These are phyloP conservation scores for Pseudoips prasinana DNA, from an alignment of 2,888 invertebrate genomes.

Conservation along the genomic window DNA sequence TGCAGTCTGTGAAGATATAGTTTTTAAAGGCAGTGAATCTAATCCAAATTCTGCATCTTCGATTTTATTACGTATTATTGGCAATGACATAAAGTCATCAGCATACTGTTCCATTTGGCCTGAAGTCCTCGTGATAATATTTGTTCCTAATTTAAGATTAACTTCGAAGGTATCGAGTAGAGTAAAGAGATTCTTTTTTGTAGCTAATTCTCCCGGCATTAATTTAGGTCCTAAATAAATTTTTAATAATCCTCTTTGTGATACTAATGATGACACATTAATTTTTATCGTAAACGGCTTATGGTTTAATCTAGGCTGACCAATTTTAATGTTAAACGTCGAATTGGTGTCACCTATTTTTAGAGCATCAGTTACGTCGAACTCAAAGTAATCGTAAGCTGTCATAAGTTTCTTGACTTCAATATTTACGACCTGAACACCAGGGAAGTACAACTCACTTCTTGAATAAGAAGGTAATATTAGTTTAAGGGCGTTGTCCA, in stretches of 20 bases:
- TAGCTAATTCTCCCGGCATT: conserved; percentile 77
- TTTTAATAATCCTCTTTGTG: conserved; percentile 82
- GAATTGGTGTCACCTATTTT: conserved; percentile 49
- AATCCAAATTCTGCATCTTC: conserved; percentile 80
- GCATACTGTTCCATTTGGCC: conserved; percentile 82
- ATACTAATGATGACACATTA: conserved; percentile 82
- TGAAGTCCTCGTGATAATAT: conserved; percentile 83
- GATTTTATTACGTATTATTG: conserved; percentile 82
- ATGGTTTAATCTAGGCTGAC: conserved; percentile 86
- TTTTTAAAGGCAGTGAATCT: conserved; percentile 72
- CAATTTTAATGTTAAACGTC: conserved; percentile 65
- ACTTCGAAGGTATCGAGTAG: conserved; percentile 83
- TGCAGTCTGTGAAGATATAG: conserved; percentile 78
- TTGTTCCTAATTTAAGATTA: conserved; percentile 83
- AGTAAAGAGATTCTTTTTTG: conserved; percentile 80
- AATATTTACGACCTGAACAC: conserved; percentile 83
- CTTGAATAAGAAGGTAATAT: conserved; percentile 81
- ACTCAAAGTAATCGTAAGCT: conserved; percentile 84
- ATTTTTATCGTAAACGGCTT: conserved; percentile 86
- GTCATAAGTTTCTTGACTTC: conserved; percentile 85
- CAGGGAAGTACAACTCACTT: conserved; percentile 83
- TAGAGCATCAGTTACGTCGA: conserved; percentile 84
- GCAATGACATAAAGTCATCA: conserved; percentile 83
- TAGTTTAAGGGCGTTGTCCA: conserved; percentile 80
- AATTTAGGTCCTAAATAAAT: conserved; percentile 87